Evolutionary conservation across 2,113 vertebrate genomes (phyloP).

Genomic region (Edolisoma coerulescens): DNA sequence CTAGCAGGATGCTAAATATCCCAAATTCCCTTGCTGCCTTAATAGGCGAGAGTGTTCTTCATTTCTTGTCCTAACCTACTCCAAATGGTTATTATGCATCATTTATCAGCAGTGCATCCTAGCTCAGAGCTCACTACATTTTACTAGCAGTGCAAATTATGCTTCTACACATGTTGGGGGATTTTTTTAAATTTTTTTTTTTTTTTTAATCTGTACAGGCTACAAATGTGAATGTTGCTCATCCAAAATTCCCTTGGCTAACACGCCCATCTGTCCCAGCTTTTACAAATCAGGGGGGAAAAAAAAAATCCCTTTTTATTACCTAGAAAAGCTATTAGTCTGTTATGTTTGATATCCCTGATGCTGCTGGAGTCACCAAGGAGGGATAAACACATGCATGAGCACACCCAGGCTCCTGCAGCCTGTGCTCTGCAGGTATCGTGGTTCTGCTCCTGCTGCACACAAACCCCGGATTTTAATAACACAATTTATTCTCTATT

Average conservation of each 20-base stretch:
- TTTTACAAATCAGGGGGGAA: neutral
- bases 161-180: neutral
- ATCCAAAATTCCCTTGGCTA: neutral
- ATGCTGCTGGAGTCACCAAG: neutral
- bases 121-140: neutral
- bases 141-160: neutral
- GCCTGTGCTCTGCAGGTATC: neutral
- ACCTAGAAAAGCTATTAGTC: neutral
- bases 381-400: neutral
- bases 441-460: neutral
- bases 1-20: conserved; percentile 19
- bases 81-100: conserved; percentile 19
- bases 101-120: conserved; percentile 23
- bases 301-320: neutral
- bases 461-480: neutral
- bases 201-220: neutral
- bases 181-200: neutral
- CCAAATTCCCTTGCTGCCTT: conserved; percentile 22
- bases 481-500: neutral
- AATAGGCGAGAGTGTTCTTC: neutral
- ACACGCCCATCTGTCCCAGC: neutral
- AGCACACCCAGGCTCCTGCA: neutral
- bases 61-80: conserved; percentile 17
- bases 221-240: neutral
- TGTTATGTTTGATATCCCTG: neutral